Base-by-base conservation (phyloP, 2,797 vertebrate genomes). In the Brotula barbata region DNA sequence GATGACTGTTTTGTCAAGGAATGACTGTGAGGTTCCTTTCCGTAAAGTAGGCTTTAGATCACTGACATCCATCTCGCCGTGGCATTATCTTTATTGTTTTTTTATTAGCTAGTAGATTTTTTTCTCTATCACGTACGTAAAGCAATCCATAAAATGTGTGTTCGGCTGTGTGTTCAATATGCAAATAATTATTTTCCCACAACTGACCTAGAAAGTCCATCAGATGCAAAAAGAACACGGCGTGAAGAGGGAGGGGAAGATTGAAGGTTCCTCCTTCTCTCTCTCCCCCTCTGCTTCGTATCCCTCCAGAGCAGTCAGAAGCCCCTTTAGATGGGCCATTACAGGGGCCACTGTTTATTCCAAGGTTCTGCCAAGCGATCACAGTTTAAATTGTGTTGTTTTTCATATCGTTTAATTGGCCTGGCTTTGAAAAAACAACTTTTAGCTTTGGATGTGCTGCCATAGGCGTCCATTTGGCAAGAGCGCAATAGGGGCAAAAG, bases 1-100 rank as follows among this genome's bases (percentile, higher is more conserved):
- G 94, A 95, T 94, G 94, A 94, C 95, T 97, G 95, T 95, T 98
- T 97, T 95, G 95, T 98, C 94, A 94, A 93, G 93, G 93, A 96
- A 94, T 92, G 93, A 93, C 92, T 93, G 89, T 73, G 73, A 94
- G 93, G 90, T 90, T 92, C 89, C 88, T 90, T 89, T 51, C 90
- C 22, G 77, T 81, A 82, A 87, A 87, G 81, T 85, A 89, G 86
- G 92, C 92, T 89, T 94, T 93, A 93, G 93, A 95, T 96, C 90
- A 88, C 92, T 92, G 92, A 92, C 95, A 94, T 91, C 92, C 90
- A 93, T 94, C 93, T 92, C 88, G 89, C 92, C 90, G 88, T 92
- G 93, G 90, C 93, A 93, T 94, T 95, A 95, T 95, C 94, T 94
- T 95, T 95, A 95, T 94, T 93, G 78, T 91, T 77, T 93, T 94